Base-by-base conservation (phyloP, 2,888 invertebrate genomes). In the Drosophila maculinotata region DNA sequence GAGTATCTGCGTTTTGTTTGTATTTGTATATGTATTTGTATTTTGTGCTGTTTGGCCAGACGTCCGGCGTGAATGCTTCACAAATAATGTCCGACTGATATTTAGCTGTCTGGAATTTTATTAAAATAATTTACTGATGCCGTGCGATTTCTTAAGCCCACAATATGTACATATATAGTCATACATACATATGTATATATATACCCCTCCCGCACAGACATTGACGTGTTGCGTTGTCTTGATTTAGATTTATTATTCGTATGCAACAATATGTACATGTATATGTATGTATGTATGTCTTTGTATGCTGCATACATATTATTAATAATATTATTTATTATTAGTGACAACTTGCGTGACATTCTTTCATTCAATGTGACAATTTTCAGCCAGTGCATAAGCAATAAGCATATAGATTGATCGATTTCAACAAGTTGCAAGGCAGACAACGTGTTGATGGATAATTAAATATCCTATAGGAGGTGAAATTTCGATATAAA, bases 51-150 rank as follows among this genome's bases (percentile, higher is more conserved):
- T 20, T 20, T 20, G 20, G 20, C 20, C 20, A 20, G 20, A 20
- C 20, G 20, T 20, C 20, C 20, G 20, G 20, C 20, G 20, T 4
- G 33, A 52, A 69, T 36, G 68, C 51, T 49, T 45, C 36, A 53
- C 65, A 65, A 69, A 70, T 20, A 20, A 63, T 60, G 72, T 33
- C 30, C 36, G 49, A 15, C 51, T 38, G 51, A 78, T 78, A 70
- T 78, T 75, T 59, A 66, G 57, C 53, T 76, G 84, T 79, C 81
- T 83, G 81, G 81, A 63, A 77, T 69, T 80, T 73, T 23, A 83
- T 73, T 77, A 63, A 83, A 83, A 77, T 79, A 73, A 79, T 82
- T 82, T 48, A 73, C 59, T 59, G 60, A 70, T 67, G 68, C 49
- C 58, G 58, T 56, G 38, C 39, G 36, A 60, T 64, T 51, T 73